phyloP scores from a whole-genome alignment of 2,888 invertebrate genomes.

The Megastigmus dorsalis region DNA sequence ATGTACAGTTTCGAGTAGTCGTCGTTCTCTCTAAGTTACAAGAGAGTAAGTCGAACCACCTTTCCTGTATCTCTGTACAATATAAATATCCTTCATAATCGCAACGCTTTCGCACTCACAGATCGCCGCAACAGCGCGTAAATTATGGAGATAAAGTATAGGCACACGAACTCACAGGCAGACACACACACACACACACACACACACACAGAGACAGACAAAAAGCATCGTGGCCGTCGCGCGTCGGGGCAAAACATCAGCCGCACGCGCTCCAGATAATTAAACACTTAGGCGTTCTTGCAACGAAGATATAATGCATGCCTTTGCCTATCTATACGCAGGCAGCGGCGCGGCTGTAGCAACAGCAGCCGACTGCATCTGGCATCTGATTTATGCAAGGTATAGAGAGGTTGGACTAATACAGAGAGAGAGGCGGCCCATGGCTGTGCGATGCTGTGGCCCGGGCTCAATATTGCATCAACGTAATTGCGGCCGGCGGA shows the following conservation, averaged over 20 bases:
- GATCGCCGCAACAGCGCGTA: too few species aligned
- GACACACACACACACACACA: neutral
- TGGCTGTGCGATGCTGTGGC: too few species aligned
- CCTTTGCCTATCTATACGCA: neutral
- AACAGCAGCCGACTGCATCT: too few species aligned
- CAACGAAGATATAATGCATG: neutral
- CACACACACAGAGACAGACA: neutral
- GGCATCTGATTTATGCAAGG: constrained; percentile 10
- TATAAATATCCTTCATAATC: neutral
- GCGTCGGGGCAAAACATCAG: neutral
- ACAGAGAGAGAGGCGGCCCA: too few species aligned
- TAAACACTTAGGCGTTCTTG: neutral
- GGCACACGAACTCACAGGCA: too few species aligned
- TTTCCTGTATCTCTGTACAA: too few species aligned
- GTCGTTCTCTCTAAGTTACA: too few species aligned
- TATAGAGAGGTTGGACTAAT: neutral
- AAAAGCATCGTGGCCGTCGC: neutral
- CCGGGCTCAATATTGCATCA: constrained; percentile 37
- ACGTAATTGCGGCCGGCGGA: constrained; percentile 34
- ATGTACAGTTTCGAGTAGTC: too few species aligned
- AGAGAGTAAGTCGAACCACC: too few species aligned
- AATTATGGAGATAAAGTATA: too few species aligned
- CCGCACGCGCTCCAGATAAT: neutral
- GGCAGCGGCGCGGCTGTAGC: neutral
- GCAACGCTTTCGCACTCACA: neutral